Percentiles rank a stretch among this genome's conserved stretches.
These are phyloP conservation scores for Agrochola macilenta DNA, from an alignment of 2,888 invertebrate species.

Conservation along the genomic window DNA sequence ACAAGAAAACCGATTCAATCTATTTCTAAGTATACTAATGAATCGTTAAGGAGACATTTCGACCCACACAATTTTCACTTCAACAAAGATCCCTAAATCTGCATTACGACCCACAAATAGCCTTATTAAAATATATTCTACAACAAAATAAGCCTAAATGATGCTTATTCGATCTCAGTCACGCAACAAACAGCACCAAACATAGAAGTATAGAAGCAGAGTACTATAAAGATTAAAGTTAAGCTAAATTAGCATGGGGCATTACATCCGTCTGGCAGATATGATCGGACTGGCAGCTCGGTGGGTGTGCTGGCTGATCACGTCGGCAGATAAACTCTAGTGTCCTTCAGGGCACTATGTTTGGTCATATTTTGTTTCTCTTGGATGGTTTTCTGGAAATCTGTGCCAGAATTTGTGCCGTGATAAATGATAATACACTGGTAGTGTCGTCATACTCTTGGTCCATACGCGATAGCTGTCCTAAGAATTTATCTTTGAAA, in stretches of 20 bases:
- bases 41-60: conserved; percentile 43
- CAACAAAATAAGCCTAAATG: conserved; percentile 62
- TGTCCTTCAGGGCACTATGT: conserved; percentile 54
- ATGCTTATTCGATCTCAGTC: conserved; percentile 68
- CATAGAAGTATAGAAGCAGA: conserved; percentile 63
- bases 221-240: conserved; percentile 74
- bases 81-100: conserved; percentile 50
- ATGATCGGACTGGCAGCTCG: conserved; percentile 58
- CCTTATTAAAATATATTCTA: conserved; percentile 62
- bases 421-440: conserved; percentile 4
- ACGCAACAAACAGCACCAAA: conserved; percentile 69
- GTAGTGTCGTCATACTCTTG: neutral
- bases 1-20: conserved; percentile 7
- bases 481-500: neutral
- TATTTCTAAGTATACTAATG: conserved; percentile 30
- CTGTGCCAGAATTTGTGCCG: neutral
- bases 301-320: conserved; percentile 64
- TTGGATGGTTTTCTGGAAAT: conserved; percentile 37
- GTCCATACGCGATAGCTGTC: neutral
- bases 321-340: conserved; percentile 48
- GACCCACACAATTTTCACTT: conserved; percentile 54
- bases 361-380: conserved; percentile 49
- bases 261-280: conserved; percentile 60
- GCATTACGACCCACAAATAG: conserved; percentile 39
- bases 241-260: conserved; percentile 67